Conservation (phyloP, 2,888 invertebrate genomes). For the Apeira syringaria region DNA sequence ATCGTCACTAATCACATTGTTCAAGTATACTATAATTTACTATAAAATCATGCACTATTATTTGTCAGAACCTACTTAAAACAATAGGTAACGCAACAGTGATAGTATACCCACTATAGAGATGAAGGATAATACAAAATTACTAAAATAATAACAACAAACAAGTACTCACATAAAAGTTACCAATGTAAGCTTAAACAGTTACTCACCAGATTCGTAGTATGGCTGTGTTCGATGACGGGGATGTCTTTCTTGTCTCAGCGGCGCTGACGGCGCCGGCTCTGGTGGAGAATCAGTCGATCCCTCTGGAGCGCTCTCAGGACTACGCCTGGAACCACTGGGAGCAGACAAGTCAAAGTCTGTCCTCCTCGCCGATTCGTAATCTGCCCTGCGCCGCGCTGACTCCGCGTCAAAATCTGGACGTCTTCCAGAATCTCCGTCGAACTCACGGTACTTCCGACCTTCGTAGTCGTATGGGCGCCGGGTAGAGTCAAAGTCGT, state of each 20-base stretch:
- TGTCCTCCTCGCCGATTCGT: constrained; percentile 76
- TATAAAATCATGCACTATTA: too few relatives aligned
- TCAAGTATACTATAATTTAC: too few relatives aligned
- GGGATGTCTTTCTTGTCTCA: constrained; percentile 63
- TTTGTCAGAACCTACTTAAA: too few relatives aligned
- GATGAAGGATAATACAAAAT: too few relatives aligned
- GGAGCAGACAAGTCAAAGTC: constrained; percentile 76
- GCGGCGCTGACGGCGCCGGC: constrained; percentile 75
- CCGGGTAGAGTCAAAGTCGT: constrained; percentile 70
- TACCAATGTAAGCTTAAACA: too few relatives aligned
- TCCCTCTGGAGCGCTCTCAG: constrained; percentile 75
- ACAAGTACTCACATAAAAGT: too few relatives aligned
- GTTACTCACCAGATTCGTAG: constrained; percentile 74
- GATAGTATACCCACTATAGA: too few relatives aligned
- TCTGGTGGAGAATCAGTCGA: constrained; percentile 77
- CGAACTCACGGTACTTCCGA: constrained; percentile 59
- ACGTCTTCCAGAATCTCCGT: constrained; percentile 69
- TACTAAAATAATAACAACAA: too few relatives aligned
- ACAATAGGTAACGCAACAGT: too few relatives aligned
- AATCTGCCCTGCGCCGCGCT: constrained; percentile 71
- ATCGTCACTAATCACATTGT: too few relatives aligned
- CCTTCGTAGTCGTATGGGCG: constrained; percentile 74
- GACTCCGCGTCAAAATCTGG: constrained; percentile 72
- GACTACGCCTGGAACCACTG: constrained; percentile 67
- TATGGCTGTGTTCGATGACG: constrained; percentile 72